Evolutionary conservation across 2,113 vertebrate genomes (phyloP).

Genomic region (Burhinus oedicnemus): DNA sequence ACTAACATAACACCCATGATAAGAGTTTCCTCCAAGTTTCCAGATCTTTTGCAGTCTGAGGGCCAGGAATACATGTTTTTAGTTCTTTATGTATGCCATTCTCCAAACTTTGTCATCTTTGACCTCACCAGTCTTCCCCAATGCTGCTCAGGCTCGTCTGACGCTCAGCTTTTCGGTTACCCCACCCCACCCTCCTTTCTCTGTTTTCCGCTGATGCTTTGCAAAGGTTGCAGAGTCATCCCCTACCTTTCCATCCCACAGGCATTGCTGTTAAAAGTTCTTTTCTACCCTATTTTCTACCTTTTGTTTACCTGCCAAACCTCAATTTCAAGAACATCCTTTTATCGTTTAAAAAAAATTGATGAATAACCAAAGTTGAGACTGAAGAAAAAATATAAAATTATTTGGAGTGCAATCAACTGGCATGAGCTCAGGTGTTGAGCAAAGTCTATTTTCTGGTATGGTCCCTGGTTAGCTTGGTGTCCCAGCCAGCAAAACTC

Average conservation of each 20-base stretch:
- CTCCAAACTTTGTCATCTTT: background rate
- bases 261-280: background rate
- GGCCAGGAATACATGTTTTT: background rate
- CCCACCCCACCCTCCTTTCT: background rate
- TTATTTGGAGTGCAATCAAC: background rate
- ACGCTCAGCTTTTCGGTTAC: rapidly evolving
- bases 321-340: background rate
- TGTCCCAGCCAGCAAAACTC: background rate
- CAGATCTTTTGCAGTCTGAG: background rate
- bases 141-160: background rate
- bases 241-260: background rate
- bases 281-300: background rate
- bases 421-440: background rate
- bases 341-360: background rate
- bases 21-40: background rate
- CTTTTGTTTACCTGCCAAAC: background rate
- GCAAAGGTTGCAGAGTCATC: background rate
- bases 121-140: background rate
- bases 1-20: background rate
- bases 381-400: background rate
- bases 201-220: background rate
- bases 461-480: background rate
- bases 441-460: background rate
- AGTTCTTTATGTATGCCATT: background rate
- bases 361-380: background rate